phyloP scores from a whole-genome alignment of 2,113 vertebrate species.

The Macquaria ambigua region DNA sequence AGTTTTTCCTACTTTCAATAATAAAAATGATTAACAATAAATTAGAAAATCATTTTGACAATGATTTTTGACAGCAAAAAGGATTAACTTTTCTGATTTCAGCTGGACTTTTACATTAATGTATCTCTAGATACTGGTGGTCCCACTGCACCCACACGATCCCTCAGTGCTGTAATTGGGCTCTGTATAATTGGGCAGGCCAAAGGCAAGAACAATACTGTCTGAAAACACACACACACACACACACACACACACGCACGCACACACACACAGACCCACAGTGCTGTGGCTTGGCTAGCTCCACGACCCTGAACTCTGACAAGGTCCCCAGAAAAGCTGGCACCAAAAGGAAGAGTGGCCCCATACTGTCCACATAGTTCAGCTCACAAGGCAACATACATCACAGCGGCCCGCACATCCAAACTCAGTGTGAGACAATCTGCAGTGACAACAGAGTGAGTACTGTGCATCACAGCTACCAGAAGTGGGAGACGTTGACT shows the following conservation, averaged over 20 bases:
- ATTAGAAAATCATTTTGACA: background rate
- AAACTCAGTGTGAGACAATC: conserved; percentile 54
- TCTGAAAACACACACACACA: conserved; percentile 17
- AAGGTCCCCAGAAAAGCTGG: conserved; percentile 40
- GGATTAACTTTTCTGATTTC: background rate
- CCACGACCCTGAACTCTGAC: conserved; percentile 39
- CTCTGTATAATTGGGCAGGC: conserved; percentile 16
- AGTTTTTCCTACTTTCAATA: background rate
- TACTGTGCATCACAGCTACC: conserved; percentile 31
- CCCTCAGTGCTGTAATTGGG: conserved; percentile 7
- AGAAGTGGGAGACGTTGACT: conserved; percentile 19
- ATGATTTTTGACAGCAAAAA: background rate
- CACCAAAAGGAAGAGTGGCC: conserved; percentile 40
- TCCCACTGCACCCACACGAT: background rate
- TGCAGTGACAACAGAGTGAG: conserved; percentile 65
- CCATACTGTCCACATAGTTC: conserved; percentile 63
- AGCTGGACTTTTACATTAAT: background rate
- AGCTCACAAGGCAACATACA: conserved; percentile 50
- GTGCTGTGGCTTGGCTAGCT: background rate
- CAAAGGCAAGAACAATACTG: conserved; percentile 18
- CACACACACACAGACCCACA: background rate
- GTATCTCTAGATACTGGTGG: conserved; percentile 2
- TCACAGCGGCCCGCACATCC: conserved; percentile 26
- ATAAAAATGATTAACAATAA: background rate
- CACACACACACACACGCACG: background rate